Evolutionary conservation across 1,140 invertebrate species (phyloP), one percentile per base, ranked within the genome.

Genomic region (Pogonus chalceus): DNA sequence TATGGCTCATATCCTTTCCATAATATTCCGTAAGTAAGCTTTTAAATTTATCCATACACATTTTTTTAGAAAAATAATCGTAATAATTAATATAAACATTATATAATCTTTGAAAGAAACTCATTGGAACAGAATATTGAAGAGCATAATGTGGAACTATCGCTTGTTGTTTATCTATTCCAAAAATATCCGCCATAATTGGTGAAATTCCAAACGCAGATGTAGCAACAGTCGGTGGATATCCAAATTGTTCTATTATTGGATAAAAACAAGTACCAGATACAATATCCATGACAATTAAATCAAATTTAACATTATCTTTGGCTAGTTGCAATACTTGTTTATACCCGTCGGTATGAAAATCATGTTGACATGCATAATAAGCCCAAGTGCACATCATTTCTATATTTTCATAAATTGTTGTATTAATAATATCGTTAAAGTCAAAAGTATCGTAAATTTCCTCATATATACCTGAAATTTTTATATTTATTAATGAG

Each of bases 301-400:
- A 21, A 52, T 62, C 59, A 48, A 62, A 62, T 18, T 35, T 57
- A 39, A 55, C n/a, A n/a, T n/a, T 57, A 47, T 60, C 56, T 23
- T 56, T 35, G 20, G 61, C 57, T 49, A 60, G 60, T 37, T 56
- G 52, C 51, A 59, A 51, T 7, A 62, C 24, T 20, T 3, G 52
- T 1, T 52, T 49, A n/a, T 60, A 57, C 16, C 52, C 60, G 3
- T 58, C 54, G 3, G 60, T 55, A 21, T 53, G 18, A 43, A 43
- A 10, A 9, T 43, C 18, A 3, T 18, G 9, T 12, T 4, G 4
- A 43, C 4, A 43, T 43, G n/a, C n/a, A n/a, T n/a, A n/a, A n/a
- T n/a, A n/a, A n/a, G n/a, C n/a, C n/a, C n/a, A n/a, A n/a, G n/a
- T n/a, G n/a, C n/a, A n/a, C n/a, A n/a, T n/a, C n/a, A n/a, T n/a